Base-by-base conservation (phyloP, 1,140 invertebrate genomes). In the Bacillus rossius region DNA sequence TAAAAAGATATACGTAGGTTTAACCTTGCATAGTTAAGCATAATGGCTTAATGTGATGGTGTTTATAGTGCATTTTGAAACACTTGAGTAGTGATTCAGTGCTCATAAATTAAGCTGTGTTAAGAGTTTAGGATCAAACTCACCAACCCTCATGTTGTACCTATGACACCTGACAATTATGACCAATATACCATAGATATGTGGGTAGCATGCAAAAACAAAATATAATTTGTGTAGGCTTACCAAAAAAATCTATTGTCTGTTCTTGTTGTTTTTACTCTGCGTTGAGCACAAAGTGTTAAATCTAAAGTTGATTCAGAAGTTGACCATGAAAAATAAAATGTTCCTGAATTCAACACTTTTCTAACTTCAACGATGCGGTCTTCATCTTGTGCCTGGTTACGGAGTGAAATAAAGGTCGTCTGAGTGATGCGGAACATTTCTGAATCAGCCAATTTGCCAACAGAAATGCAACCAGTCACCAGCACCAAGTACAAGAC, bases 181-280 rank as follows among this genome's bases (percentile, higher is more conserved):
- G n/a, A n/a, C n/a, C n/a, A n/a, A n/a, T n/a, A n/a, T n/a, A n/a
- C n/a, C n/a, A n/a, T n/a, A n/a, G n/a, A n/a, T n/a, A n/a, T n/a
- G n/a, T n/a, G n/a, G n/a, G n/a, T n/a, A n/a, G n/a, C n/a, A n/a
- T n/a, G n/a, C n/a, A n/a, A n/a, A n/a, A n/a, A 34, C 29, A 34
- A 34, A 34, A 34, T 7, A 34, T 7, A 34, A 34, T 34, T 4
- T 34, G 4, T 34, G 4, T 34, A 29, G 58, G 67, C 72, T 69
- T 71, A 89, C 88, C 94, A 98, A 70, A 98, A 98, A 72, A 98
- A 98, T 73, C 94, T 83, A 67, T 96, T 95, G 74, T 98, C 96
- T 7, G 93, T 94, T 41, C 78, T 79, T 43, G 74, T 79, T 2
- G 89, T 89, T 69, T 88, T 88, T 47, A 83, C 81, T 69, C 87